Base-by-base conservation (phyloP, 2,113 vertebrate genomes). In the Chionomys nivalis region DNA sequence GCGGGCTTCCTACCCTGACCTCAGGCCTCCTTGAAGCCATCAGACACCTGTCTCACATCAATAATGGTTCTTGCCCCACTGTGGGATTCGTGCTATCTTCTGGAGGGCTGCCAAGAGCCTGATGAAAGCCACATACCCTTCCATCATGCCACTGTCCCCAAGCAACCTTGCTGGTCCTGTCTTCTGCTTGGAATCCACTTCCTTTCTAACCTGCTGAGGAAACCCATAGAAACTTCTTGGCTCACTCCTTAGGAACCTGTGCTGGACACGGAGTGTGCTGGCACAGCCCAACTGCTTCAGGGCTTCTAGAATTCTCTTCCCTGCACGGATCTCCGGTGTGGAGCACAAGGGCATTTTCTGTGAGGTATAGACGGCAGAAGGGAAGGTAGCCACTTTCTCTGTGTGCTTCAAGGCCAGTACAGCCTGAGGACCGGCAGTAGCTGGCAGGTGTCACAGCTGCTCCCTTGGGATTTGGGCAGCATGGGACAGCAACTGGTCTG, bases 311-410 rank as follows among this genome's bases (percentile, higher is more conserved):
- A 55, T 9, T 55, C 33, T 49, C 58, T 66, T 63, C 28, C 36
- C 58, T 11, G 7, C 10, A 5, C 0, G 0, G 77, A 6, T 23
- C 39, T 1, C 39, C 5, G 39, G 21, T 0, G 0, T 8, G 76
- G 21, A 12, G 1, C 31, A 9, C 11, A 0, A 3, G 21, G 19
- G 42, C 1, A 12, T 39, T 47, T 77, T 66, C 44, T 0, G 0
- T 8, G 86, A 70, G 21, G 52, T 44, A 52, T 0, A 0, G 39
- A 33, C 21, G 26, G 58, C n/a, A 47, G 55, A 90, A 9, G 14
- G 1, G 19, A 36, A 28, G 5, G 11, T 2, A 33, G 63, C 9
- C 3, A 28, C 33, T 16, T 72, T 39, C 81, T 65, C 21, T 52
- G 76, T 52, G 2, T 10, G 33, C 33, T 42, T 61, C 77, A n/a